These are phyloP conservation scores for Lithophane ornitopus DNA, from an alignment of 2,888 invertebrate species.

Conservation along the genomic window DNA sequence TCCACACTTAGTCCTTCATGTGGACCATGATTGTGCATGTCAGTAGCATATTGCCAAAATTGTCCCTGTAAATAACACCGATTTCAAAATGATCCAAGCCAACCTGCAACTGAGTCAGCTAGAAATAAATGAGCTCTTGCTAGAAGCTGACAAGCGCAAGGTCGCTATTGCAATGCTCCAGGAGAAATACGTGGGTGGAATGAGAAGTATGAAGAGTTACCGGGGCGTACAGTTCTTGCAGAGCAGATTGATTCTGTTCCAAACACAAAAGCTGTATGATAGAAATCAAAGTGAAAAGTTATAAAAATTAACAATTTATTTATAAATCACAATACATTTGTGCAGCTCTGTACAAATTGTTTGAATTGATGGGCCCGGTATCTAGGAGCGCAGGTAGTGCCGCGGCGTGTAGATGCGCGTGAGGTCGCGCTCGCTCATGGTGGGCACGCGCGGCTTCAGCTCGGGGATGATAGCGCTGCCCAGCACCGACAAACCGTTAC, in stretches of 20 bases:
- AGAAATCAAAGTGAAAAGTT: slow-evolving; percentile 21
- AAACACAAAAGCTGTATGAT: neutral
- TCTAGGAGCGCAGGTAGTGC: slow-evolving; percentile 68
- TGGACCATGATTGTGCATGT: too few relatives aligned
- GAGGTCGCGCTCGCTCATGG: slow-evolving; percentile 91
- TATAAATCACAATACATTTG: slow-evolving; percentile 25
- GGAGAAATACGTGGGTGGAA: too few relatives aligned
- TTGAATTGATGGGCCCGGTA: neutral
- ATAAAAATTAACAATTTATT: slow-evolving; percentile 46
- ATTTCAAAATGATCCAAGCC: too few relatives aligned
- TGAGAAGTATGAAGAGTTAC: too few relatives aligned
- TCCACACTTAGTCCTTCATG: too few relatives aligned
- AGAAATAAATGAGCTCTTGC: too few relatives aligned
- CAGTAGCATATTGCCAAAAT: too few relatives aligned
- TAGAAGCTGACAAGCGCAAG: too few relatives aligned
- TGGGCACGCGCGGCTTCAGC: slow-evolving; percentile 90
- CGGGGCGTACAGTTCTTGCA: too few relatives aligned
- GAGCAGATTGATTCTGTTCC: neutral
- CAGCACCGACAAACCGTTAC: slow-evolving; percentile 86
- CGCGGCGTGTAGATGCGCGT: slow-evolving; percentile 82
- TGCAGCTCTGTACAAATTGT: neutral
- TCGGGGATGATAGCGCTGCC: slow-evolving; percentile 91
- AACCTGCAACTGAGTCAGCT: too few relatives aligned
- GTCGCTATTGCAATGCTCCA: too few relatives aligned
- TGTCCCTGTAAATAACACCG: too few relatives aligned